A percentile compares a stretch with the other conserved stretches of the same genome.
phyloP scores from a whole-genome alignment of 2,888 invertebrate species.

The Drosophila multiciliata region DNA sequence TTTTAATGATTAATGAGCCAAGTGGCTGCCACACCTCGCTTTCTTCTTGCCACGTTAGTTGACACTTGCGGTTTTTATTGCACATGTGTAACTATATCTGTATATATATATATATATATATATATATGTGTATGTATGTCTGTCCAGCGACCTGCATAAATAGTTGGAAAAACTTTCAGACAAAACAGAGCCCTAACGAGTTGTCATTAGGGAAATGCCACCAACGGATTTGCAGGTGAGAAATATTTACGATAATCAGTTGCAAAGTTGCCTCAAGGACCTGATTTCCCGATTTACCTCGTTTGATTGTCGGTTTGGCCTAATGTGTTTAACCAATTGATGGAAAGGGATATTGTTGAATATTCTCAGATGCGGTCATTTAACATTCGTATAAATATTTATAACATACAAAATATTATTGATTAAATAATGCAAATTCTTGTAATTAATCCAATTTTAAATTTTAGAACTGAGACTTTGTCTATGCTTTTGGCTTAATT shows the following conservation, averaged over 20 bases:
- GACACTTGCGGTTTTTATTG: slow-evolving; percentile 55
- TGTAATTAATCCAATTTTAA: neutral
- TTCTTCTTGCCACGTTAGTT: slow-evolving; percentile 48
- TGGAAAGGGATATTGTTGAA: neutral
- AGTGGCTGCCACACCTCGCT: slow-evolving; percentile 40
- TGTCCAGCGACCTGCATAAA: slow-evolving; percentile 57
- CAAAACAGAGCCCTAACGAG: slow-evolving; percentile 59
- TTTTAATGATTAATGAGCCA: slow-evolving; percentile 74
- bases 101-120: neutral
- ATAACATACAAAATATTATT: no score
- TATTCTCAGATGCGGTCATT: neutral
- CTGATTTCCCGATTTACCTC: neutral
- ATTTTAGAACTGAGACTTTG: no score
- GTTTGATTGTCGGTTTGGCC: neutral
- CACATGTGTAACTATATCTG: slow-evolving; percentile 1
- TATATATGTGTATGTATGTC: neutral
- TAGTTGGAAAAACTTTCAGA: slow-evolving; percentile 58
- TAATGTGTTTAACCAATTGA: neutral
- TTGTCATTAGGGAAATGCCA: slow-evolving; percentile 48
- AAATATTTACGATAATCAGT: neutral
- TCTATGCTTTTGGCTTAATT: no score
- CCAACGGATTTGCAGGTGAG: slow-evolving; percentile 22
- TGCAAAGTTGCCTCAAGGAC: neutral
- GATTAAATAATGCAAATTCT: neutral
- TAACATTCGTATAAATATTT: neutral